Evolutionary conservation across 2,797 vertebrate genomes (phyloP).

Genomic region (Dipus sagitta): DNA sequence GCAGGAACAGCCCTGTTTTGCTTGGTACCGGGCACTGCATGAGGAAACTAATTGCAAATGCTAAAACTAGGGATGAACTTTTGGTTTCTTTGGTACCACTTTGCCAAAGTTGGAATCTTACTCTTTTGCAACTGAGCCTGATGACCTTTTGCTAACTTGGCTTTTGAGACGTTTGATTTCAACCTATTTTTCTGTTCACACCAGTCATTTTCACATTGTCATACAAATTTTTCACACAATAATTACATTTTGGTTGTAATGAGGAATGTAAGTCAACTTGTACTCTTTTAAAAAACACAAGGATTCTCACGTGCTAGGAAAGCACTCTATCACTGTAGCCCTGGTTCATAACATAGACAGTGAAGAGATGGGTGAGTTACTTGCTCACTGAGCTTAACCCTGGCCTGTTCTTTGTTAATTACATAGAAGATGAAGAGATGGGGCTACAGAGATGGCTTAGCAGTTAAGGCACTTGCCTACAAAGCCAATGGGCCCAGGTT

Average conservation of each 20-base stretch:
- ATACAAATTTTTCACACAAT: background rate
- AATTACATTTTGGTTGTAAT: background rate
- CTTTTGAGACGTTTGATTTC: background rate
- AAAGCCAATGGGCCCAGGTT: no score
- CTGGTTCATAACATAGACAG: no score
- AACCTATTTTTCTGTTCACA: background rate
- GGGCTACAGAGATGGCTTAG: no score
- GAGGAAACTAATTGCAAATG: conserved; percentile 34
- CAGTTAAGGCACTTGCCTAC: no score
- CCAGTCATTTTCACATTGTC: background rate
- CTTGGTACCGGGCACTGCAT: background rate
- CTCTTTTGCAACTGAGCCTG: background rate
- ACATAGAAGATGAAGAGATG: no score
- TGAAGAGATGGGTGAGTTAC: no score
- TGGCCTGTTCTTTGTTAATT: no score
- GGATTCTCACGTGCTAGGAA: no score
- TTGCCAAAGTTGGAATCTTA: background rate
- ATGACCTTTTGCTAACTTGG: background rate
- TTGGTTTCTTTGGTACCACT: conserved; percentile 10
- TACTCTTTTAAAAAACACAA: background rate
- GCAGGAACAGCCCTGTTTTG: background rate
- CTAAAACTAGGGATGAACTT: background rate
- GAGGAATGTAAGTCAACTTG: background rate
- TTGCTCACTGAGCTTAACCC: no score
- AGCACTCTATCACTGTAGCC: no score